Percentiles rank a stretch among this genome's conserved stretches.
Conservation (phyloP, 2,797 vertebrate species). For the Tenualosa ilisha region DNA sequence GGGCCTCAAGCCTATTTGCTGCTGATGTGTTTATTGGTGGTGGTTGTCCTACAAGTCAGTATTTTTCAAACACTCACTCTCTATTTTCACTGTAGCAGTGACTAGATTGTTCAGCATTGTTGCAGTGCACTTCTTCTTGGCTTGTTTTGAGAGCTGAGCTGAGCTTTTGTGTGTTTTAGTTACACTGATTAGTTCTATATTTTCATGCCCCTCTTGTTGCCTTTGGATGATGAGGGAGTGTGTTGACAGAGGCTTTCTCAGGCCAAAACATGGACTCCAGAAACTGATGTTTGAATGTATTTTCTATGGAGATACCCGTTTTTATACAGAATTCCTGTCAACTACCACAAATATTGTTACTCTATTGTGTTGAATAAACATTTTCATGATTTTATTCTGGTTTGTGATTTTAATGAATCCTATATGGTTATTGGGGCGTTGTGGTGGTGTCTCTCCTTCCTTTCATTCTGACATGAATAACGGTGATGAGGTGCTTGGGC, state of each 20-base stretch:
- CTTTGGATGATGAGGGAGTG: neutral
- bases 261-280: neutral
- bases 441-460: neutral
- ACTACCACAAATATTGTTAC: neutral
- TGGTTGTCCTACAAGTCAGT: neutral
- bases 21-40: neutral
- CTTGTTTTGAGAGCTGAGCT: neutral
- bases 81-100: neutral
- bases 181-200: neutral
- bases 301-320: neutral
- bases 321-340: constrained; percentile 5
- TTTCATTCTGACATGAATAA: neutral
- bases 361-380: constrained; percentile 7
- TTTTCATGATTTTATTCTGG: constrained; percentile 3
- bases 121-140: neutral
- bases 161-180: neutral
- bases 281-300: neutral
- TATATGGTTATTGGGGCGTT: neutral
- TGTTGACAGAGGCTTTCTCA: neutral
- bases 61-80: neutral
- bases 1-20: neutral
- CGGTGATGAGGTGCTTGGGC: neutral
- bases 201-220: neutral
- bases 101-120: neutral
- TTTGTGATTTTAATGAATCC: neutral